These are phyloP conservation scores for Dryobates pubescens DNA, from an alignment of 2,797 vertebrate species.

Conservation along the genomic window DNA sequence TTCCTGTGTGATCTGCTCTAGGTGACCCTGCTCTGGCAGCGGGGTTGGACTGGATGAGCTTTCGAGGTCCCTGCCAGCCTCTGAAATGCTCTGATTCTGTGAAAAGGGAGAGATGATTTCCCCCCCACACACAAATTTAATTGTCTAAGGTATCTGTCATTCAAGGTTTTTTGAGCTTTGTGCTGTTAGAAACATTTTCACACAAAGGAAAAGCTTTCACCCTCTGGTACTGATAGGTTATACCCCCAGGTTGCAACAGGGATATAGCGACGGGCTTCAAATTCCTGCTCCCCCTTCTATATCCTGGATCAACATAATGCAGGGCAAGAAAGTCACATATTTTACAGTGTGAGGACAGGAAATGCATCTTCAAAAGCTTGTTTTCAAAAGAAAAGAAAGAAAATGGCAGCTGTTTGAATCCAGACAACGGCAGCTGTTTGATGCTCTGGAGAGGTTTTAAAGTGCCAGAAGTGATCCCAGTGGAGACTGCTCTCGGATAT, in stretches of 20 bases:
- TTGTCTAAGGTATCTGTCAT: neutral
- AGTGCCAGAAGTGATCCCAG: conserved; percentile 53
- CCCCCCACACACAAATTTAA: neutral
- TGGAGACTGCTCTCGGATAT: conserved; percentile 42
- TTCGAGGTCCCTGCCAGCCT: too few relatives aligned
- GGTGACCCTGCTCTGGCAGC: too few relatives aligned
- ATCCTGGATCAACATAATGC: conserved; percentile 25
- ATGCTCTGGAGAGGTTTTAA: conserved; percentile 57
- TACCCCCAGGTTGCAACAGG: neutral
- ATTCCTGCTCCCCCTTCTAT: neutral
- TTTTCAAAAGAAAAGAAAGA: conserved; percentile 40
- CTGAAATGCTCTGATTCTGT: too few relatives aligned
- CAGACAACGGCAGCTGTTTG: conserved; percentile 65
- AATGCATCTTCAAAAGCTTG: conserved; percentile 30
- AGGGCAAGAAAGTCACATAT: neutral
- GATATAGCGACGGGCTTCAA: neutral
- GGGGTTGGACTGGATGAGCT: too few relatives aligned
- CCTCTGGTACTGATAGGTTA: neutral
- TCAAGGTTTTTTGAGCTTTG: neutral
- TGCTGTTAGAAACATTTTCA: neutral
- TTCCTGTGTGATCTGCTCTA: too few relatives aligned
- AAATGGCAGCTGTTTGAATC: conserved; percentile 63
- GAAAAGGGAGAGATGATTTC: neutral
- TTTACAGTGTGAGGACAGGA: conserved; percentile 24
- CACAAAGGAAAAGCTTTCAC: neutral